These are phyloP conservation scores for Sorex fumeus DNA, from an alignment of 2,113 vertebrate species.

Conservation along the genomic window DNA sequence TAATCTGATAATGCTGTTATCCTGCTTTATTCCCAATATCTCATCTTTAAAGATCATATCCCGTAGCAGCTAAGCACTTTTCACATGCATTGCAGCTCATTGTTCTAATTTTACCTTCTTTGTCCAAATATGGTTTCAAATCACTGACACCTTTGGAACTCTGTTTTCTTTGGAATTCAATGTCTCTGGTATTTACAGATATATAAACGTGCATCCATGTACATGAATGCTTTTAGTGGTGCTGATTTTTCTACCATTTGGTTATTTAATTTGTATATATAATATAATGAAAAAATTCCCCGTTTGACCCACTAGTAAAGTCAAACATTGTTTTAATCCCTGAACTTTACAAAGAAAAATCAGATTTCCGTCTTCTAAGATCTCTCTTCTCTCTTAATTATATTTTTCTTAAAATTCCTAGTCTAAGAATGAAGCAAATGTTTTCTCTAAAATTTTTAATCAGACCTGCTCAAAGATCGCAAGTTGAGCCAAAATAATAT, in stretches of 20 bases:
- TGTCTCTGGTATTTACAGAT: not conserved
- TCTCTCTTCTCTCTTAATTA: not conserved
- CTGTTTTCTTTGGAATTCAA: not conserved
- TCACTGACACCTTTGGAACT: not conserved
- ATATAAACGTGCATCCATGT: not conserved
- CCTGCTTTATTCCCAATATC: rapidly evolving
- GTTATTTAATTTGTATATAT: not conserved
- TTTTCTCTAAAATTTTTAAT: conserved; percentile 42
- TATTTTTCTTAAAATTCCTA: not conserved
- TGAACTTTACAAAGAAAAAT: no score
- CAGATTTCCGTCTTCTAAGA: not conserved
- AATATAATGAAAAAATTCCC: not conserved
- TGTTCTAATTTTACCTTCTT: not conserved
- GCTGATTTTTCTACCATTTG: not conserved
- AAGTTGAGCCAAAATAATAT: conserved; percentile 31
- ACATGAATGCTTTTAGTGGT: not conserved
- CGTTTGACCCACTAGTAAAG: not conserved
- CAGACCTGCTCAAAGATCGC: not conserved
- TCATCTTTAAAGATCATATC: not conserved
- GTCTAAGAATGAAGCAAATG: not conserved
- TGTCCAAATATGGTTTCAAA: not conserved
- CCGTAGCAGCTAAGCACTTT: not conserved
- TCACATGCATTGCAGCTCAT: not conserved
- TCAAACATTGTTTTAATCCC: not conserved
- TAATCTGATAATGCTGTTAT: not conserved